phyloP scores from a whole-genome alignment of 1,140 invertebrate genomes.

The Trichonephila clavipes region DNA sequence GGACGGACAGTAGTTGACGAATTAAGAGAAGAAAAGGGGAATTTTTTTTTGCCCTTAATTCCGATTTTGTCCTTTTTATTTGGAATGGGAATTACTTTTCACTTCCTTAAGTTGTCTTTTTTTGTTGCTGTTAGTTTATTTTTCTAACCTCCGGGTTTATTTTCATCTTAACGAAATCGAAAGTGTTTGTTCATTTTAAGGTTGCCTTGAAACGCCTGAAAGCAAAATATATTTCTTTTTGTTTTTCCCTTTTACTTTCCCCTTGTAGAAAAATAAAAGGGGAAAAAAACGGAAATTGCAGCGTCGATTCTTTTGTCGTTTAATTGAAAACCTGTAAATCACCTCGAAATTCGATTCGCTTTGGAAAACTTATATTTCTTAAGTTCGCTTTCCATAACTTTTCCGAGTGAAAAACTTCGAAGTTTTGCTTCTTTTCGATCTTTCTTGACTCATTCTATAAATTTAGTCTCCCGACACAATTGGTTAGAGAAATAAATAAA shows the following conservation, averaged over 20 bases:
- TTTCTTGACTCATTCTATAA: background rate
- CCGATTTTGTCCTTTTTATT: constrained; percentile 34
- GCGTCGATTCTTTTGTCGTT: constrained; percentile 15
- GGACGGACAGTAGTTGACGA: constrained; percentile 68
- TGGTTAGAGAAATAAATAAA: too few relatives aligned
- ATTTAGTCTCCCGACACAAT: background rate
- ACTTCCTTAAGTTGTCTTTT: constrained; percentile 74
- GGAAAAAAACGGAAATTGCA: background rate
- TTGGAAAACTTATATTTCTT: background rate
- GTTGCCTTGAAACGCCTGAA: constrained; percentile 52
- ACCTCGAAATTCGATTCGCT: constrained; percentile 9
- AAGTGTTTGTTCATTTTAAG: constrained; percentile 75
- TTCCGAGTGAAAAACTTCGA: background rate
- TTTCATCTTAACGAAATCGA: constrained; percentile 74
- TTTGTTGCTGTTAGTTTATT: constrained; percentile 43
- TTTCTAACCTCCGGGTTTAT: constrained; percentile 63
- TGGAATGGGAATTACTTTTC: constrained; percentile 74
- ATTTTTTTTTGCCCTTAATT: constrained; percentile 38
- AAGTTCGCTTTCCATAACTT: background rate
- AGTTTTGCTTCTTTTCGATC: background rate
- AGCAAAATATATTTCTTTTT: constrained; percentile 49
- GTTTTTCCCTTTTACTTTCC: background rate
- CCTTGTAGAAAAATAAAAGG: background rate
- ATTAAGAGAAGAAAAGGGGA: constrained; percentile 64
- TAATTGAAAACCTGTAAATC: constrained; percentile 32